Evolutionary conservation across 1,140 invertebrate species (phyloP).

Genomic region (Chrysoperla carnea): DNA sequence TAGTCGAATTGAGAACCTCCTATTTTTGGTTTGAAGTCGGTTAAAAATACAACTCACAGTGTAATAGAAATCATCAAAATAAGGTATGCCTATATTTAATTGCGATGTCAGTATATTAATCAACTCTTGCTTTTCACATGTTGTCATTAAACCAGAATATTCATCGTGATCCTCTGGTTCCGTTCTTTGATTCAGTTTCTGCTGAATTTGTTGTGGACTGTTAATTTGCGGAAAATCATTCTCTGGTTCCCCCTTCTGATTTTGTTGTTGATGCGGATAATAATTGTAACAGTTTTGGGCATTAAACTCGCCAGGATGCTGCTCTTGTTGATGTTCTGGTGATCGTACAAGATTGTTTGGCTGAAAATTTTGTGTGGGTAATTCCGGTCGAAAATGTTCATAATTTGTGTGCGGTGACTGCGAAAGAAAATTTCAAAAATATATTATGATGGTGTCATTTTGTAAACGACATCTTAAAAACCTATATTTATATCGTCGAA

Average conservation of each 20-base stretch:
- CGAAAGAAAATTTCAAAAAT: not conserved
- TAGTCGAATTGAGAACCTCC: no score
- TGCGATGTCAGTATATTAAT: constrained; percentile 84
- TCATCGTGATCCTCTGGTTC: constrained; percentile 38
- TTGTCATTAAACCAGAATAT: constrained; percentile 80
- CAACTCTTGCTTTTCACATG: constrained; percentile 81
- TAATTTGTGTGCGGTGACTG: not conserved
- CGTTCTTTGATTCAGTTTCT: not conserved
- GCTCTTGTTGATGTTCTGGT: not conserved
- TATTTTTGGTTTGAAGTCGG: no score
- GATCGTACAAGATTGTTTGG: not conserved
- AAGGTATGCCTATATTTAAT: constrained; percentile 67
- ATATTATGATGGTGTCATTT: not conserved
- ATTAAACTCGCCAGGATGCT: no score
- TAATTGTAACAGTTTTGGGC: not conserved
- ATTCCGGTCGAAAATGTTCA: not conserved
- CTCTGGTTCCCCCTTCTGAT: no score
- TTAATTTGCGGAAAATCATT: no score
- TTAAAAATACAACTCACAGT: constrained; percentile 29
- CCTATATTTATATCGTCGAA: no score
- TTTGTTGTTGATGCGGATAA: no score
- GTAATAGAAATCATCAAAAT: constrained; percentile 75
- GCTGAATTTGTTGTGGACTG: not conserved
- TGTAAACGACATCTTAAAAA: not conserved
- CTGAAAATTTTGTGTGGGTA: not conserved